Base-by-base conservation (phyloP, 2,888 invertebrate genomes). In the Dioctria linearis region DNA sequence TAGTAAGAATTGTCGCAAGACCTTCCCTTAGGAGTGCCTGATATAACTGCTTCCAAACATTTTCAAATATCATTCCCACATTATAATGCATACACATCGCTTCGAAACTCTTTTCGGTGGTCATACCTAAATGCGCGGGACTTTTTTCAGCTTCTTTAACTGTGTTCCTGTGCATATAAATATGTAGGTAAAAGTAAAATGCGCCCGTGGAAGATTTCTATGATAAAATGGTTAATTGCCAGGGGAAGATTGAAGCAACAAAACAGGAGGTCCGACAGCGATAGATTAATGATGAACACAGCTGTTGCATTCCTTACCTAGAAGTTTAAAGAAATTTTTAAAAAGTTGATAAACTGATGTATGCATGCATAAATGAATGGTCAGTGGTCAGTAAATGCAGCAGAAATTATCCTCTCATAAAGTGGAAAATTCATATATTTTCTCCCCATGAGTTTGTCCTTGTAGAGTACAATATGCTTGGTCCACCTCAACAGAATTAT, bases 231-330 rank as follows among this genome's bases (percentile, higher is more conserved):
- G 25, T 25, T 25, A 25, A 25, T 25, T 25, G 25, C 95, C 84
- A 96, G 90, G 0, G 95, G 95, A 73, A 96, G 90, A 88, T 95
- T 95, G 90, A 96, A 95, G 87, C 95, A 94, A 88, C 95, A 95
- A 86, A 95, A 95, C 85, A 95, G 91, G 83, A 96, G 90, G 86
- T 96, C 95, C 42, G 95, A 95, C 69, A 93, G 91, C 80, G 95
- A 94, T 54, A 95, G 90, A 88, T 95, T 96, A 91, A 95, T 95
- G 85, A 95, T 95, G 89, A 96, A 95, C 66, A 95, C 93, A 3
- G 95, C 94, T 3, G 95, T 96, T 1, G 95, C 95, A 88, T 95
- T 95, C 81, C 94, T 93, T 13, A 95, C 93, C 94, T 95, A 91
- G 9, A 88, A 76, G 63, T 63, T 63, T 9, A 39, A 39, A 5